Conservation (phyloP, 2,113 vertebrate genomes). For the Proteles cristata region DNA sequence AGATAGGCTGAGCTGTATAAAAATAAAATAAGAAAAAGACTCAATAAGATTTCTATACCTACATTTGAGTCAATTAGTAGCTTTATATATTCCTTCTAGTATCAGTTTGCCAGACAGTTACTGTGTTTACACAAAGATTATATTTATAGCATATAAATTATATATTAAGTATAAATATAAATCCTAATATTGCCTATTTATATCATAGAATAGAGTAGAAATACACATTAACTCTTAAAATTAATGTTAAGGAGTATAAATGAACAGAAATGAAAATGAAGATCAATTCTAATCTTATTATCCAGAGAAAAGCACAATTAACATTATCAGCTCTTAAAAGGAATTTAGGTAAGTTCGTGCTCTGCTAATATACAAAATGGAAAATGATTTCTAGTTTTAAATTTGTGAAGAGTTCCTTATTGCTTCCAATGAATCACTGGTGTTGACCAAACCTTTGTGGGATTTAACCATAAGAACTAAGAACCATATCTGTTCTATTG, state of each 20-base stretch:
- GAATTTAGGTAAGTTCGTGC: neutral
- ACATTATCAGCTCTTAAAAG: neutral
- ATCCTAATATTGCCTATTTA: neutral
- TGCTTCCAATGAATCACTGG: neutral
- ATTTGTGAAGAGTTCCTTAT: neutral
- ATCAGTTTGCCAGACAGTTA: neutral
- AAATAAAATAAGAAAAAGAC: neutral
- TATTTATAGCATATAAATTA: neutral
- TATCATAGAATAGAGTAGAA: neutral
- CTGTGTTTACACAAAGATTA: neutral
- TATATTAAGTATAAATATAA: neutral
- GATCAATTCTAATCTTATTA: neutral
- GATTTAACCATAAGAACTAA: neutral
- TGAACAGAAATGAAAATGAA: conserved; percentile 31
- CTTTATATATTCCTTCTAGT: neutral
- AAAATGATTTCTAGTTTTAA: neutral
- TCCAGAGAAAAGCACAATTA: neutral
- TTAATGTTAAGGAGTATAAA: neutral
- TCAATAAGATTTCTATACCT: neutral
- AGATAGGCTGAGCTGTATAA: neutral
- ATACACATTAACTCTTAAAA: neutral
- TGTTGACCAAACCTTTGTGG: neutral
- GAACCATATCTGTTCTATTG: neutral
- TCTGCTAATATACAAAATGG: neutral
- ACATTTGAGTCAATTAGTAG: neutral